Percentiles rank a stretch among this genome's conserved stretches.
phyloP scores from a whole-genome alignment of 2,888 invertebrate species.

The Mythimna loreyi region DNA sequence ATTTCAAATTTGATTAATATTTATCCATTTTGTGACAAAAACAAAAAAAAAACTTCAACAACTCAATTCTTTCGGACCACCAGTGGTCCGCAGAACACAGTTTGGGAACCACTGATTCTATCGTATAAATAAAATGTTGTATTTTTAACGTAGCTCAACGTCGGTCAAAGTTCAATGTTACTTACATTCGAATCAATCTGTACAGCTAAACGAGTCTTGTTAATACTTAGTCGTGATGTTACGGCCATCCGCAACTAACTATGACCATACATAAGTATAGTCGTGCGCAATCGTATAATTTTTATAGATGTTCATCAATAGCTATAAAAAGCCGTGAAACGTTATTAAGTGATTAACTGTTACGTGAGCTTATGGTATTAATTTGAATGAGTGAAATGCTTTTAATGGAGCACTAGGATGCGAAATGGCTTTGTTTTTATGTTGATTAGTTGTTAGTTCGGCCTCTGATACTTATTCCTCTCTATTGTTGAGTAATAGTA shows the following conservation, averaged over 20 bases:
- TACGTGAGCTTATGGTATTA: slow-evolving; percentile 32
- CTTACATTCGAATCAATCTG: slow-evolving; percentile 46
- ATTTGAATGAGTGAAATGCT: slow-evolving; percentile 30
- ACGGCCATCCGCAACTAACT: slow-evolving; percentile 24
- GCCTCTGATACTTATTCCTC: too few species aligned
- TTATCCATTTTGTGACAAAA: too few species aligned
- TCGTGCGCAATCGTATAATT: slow-evolving; percentile 39
- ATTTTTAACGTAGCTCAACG: slow-evolving; percentile 49
- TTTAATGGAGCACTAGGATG: slow-evolving; percentile 8
- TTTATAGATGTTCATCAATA: slow-evolving; percentile 30
- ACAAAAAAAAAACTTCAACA: too few species aligned
- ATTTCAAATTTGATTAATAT: too few species aligned
- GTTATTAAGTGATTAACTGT: slow-evolving; percentile 48
- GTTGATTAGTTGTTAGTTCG: not conserved
- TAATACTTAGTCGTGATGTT: slow-evolving; percentile 46
- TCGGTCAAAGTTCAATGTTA: slow-evolving; percentile 65
- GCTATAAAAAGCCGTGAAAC: slow-evolving; percentile 26
- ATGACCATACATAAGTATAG: slow-evolving; percentile 3
- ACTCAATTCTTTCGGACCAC: too few species aligned
- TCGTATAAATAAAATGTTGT: slow-evolving; percentile 38
- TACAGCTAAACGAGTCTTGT: slow-evolving; percentile 48
- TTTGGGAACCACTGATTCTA: not conserved
- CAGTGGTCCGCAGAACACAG: too few species aligned
- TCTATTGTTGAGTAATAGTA: too few species aligned
- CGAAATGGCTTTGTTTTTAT: not conserved